Base-by-base conservation (phyloP, 2,113 vertebrate species). In the Leuciscus idus region DNA sequence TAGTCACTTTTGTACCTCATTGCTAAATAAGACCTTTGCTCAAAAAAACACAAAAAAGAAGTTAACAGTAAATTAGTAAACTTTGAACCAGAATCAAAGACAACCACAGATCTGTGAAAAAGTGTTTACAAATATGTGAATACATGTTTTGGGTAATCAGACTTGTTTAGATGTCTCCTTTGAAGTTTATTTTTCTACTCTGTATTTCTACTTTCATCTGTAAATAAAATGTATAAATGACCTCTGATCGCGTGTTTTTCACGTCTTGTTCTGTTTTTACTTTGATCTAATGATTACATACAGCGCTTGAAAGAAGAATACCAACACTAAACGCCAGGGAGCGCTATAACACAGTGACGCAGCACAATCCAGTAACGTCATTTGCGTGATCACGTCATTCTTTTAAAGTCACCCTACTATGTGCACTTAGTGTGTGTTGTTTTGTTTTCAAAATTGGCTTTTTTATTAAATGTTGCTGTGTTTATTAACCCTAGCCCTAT, bases 141-240 rank as follows among this genome's bases (percentile, higher is more conserved):
- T 19, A 21, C 17, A 52, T 19, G 26, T 55, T 79, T 68, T 36
- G 30, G 66, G 66, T 70, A 5, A 6, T 36, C 36, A 43, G 70
- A 23, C 36, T 0, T 43, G 21, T 43, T 43, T 72, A 19, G 21
- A 36, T 21, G 17, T 39, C 3, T 3, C 9, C 2, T 33, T 78
- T 78, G 19, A 78, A 57, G 50, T 78, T 74, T 74, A 33, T 77
- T 78, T 77, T 36, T 78, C 50, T 77, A 77, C 33, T 50, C 26
- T 50, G 72, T 52, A 55, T 78, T 78, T 55, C 50, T 78, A 78
- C 50, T 78, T 78, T 57, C 43, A 10, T 77, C 48, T 55, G 75
- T 77, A 77, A 77, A 21, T 19, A 21, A 57, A 77, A 6, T 57
- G 36, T 72, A 23, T 72, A 43, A 43, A 43, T 19, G 2, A 72